A percentile compares a stretch with the other conserved stretches of the same genome.
phyloP scores from a whole-genome alignment of 2,888 invertebrate genomes.

The Dasysyrphus tricinctus region DNA sequence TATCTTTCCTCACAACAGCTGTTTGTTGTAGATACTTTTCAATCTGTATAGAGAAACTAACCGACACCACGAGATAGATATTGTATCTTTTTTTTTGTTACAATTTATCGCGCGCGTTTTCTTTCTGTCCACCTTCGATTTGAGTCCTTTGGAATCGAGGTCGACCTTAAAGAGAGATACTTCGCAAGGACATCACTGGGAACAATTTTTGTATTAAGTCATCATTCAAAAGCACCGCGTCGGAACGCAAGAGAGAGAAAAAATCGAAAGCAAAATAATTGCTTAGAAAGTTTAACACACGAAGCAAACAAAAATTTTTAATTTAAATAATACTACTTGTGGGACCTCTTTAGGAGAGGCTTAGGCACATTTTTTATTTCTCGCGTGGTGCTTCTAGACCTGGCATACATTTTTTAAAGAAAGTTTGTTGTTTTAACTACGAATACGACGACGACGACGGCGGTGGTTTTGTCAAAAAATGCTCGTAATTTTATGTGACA shows the following conservation, averaged over 20 bases:
- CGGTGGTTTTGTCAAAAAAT: conserved; percentile 46
- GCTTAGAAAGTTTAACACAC: conserved; percentile 66
- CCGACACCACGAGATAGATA: conserved; percentile 4
- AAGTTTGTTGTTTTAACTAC: conserved; percentile 62
- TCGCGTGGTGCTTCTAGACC: conserved; percentile 23
- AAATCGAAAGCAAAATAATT: conserved; percentile 64
- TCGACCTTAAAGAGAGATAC: conserved; percentile 11
- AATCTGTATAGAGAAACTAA: conserved; percentile 7
- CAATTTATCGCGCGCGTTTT: conserved; percentile 45
- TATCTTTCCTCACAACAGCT: conserved; percentile 54
- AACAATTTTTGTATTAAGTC: not conserved
- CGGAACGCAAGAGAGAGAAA: not conserved
- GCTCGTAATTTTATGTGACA: conserved; percentile 64
- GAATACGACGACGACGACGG: conserved; percentile 7
- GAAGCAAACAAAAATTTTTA: conserved; percentile 41
- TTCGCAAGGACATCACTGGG: conserved; percentile 37
- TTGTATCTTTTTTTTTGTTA: conserved; percentile 9
- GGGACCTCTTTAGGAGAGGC: conserved; percentile 66
- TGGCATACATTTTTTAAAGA: conserved; percentile 68
- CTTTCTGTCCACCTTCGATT: not conserved
- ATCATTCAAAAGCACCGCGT: not conserved
- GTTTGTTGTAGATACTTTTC: conserved; percentile 38
- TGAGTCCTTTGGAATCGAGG: conserved; percentile 36
- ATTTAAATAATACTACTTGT: conserved; percentile 58
- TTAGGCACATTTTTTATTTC: conserved; percentile 46